A percentile compares a stretch with the other conserved stretches of the same genome.
phyloP scores from a whole-genome alignment of 2,113 vertebrate genomes.

The Montifringilla adamsi region DNA sequence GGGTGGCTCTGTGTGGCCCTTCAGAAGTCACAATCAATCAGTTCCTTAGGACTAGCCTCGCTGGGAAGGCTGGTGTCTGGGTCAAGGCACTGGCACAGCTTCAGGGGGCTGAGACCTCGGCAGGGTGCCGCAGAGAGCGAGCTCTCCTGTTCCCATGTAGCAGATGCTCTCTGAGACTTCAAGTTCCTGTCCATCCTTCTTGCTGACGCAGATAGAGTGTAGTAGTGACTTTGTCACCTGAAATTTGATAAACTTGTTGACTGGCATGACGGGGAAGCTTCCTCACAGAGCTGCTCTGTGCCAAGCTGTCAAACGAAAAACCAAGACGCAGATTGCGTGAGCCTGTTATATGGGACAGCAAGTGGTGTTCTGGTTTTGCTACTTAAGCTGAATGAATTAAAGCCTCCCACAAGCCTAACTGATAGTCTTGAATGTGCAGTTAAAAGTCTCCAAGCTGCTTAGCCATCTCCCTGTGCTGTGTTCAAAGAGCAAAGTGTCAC shows the following conservation, averaged over 20 bases:
- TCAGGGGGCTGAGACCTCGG: background rate
- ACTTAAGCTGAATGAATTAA: background rate
- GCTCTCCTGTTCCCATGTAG: background rate
- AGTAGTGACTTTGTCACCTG: conserved; percentile 13
- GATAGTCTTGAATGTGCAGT: conserved; percentile 16
- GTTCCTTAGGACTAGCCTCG: background rate
- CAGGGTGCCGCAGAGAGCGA: background rate
- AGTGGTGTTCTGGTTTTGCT: conserved; percentile 12
- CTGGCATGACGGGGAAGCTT: background rate
- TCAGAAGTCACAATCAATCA: background rate
- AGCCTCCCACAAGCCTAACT: background rate
- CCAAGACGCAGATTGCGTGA: background rate
- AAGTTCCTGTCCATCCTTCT: background rate
- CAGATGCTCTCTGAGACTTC: conserved; percentile 13
- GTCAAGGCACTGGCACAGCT: background rate
- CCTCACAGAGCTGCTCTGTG: background rate
- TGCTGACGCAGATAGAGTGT: background rate
- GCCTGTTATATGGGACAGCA: background rate
- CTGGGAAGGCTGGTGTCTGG: background rate
- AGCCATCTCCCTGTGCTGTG: conserved; percentile 51
- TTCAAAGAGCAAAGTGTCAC: conserved; percentile 41
- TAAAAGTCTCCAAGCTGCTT: conserved; percentile 19
- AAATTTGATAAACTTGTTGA: conserved; percentile 31
- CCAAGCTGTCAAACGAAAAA: background rate
- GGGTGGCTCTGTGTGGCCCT: background rate